phyloP scores from a whole-genome alignment of 2,113 vertebrate species.

The Nibea coibor region DNA sequence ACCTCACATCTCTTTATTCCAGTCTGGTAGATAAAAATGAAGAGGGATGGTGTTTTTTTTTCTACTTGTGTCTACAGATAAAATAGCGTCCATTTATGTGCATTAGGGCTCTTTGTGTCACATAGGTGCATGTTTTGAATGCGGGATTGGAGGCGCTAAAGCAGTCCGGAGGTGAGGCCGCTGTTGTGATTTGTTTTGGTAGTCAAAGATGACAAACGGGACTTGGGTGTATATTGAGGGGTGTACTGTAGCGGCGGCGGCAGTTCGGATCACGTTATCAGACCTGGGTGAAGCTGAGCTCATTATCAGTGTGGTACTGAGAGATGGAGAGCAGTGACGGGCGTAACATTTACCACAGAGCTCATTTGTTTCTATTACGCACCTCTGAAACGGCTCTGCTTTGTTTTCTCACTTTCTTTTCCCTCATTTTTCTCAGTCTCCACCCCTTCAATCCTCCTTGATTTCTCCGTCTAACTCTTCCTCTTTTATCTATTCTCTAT shows the following conservation, averaged over 20 bases:
- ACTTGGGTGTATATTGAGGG: conserved; percentile 26
- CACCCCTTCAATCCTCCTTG: conserved; percentile 3
- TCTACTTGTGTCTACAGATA: conserved; percentile 13
- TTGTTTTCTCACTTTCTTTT: conserved; percentile 15
- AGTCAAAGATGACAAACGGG: conserved; percentile 54
- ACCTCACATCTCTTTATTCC: conserved; percentile 13
- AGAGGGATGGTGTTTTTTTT: not conserved
- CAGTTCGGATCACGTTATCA: conserved; percentile 43
- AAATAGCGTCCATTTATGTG: conserved; percentile 19
- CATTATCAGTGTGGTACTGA: conserved; percentile 44
- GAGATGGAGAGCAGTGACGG: conserved; percentile 19
- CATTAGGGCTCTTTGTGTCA: conserved; percentile 2
- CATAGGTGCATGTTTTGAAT: conserved; percentile 9
- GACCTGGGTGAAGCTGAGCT: conserved; percentile 48
- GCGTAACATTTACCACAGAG: conserved; percentile 21
- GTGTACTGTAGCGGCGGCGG: conserved; percentile 21
- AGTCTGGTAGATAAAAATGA: conserved; percentile 7
- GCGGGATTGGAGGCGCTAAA: conserved; percentile 8
- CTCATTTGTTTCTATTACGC: conserved; percentile 45
- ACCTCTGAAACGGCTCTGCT: conserved; percentile 8
- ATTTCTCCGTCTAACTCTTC: conserved; percentile 24
- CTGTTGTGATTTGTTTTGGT: conserved; percentile 46
- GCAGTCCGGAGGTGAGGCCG: conserved; percentile 2
- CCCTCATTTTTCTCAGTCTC: not conserved
- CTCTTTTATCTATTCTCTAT: not conserved